These are phyloP conservation scores for Chelidonichthys spinosus DNA, from an alignment of 2,797 vertebrate species.

Conservation along the genomic window DNA sequence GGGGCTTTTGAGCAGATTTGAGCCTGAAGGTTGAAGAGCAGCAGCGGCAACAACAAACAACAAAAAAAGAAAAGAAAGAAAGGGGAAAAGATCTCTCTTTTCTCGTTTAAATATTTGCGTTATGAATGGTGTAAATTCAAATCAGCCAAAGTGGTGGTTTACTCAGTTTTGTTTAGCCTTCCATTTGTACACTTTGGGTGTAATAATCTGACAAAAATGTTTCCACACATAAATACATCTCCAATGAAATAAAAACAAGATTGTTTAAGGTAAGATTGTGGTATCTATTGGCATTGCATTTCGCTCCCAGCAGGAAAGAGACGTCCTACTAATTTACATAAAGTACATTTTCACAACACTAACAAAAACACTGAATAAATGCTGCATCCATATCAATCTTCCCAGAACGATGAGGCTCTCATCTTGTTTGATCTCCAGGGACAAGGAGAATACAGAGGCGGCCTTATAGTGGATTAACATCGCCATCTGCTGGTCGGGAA, in stretches of 20 bases:
- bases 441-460: conserved; percentile 23
- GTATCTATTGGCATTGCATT: conserved; percentile 9
- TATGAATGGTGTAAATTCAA: conserved; percentile 58
- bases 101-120: conserved; percentile 52
- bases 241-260: conserved; percentile 16
- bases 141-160: conserved; percentile 50
- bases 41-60: conserved; percentile 44
- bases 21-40: conserved; percentile 54
- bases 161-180: conserved; percentile 52
- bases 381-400: conserved; percentile 64
- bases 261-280: conserved; percentile 14
- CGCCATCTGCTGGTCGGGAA: conserved; percentile 71
- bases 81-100: conserved; percentile 29
- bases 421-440: conserved; percentile 74
- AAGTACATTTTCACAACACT: conserved; percentile 45
- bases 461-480: conserved; percentile 30
- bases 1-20: conserved; percentile 73
- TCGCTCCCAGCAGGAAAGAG: conserved; percentile 15
- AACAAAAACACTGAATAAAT: conserved; percentile 44
- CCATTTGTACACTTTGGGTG: conserved; percentile 3
- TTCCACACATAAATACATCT: conserved; percentile 33
- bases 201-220: conserved; percentile 30
- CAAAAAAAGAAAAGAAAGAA: conserved; percentile 1
- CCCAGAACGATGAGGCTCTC: conserved; percentile 56
- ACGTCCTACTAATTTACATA: conserved; percentile 19